Conservation (phyloP, 1,140 invertebrate genomes). For the Periplaneta americana region DNA sequence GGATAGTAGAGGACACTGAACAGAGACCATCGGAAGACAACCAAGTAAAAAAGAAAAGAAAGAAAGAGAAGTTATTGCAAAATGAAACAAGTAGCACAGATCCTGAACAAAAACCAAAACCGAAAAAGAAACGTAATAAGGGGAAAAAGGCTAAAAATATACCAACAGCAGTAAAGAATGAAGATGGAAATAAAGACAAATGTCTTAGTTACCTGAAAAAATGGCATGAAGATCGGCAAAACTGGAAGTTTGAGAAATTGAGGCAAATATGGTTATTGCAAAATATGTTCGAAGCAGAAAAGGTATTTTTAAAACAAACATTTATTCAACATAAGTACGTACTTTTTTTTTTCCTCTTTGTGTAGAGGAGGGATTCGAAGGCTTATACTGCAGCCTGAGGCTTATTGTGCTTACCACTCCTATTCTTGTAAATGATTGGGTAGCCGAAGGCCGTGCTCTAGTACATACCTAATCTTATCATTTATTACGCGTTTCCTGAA, state of each 20-base stretch:
- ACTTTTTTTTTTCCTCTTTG: too few species aligned
- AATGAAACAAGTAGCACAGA: neutral
- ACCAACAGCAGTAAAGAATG: neutral
- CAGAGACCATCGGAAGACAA: neutral
- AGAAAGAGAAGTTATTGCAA: neutral
- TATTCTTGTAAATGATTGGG: too few species aligned
- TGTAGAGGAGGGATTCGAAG: too few species aligned
- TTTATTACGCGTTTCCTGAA: too few species aligned
- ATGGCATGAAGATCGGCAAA: conserved; percentile 59
- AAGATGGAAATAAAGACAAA: neutral
- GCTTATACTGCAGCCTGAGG: too few species aligned
- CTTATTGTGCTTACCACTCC: too few species aligned
- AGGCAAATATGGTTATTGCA: conserved; percentile 68
- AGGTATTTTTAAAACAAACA: conserved; percentile 10
- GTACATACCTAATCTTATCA: too few species aligned
- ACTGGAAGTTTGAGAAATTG: conserved; percentile 74
- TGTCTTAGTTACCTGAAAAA: conserved; percentile 1
- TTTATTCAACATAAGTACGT: too few species aligned
- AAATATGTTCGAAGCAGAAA: conserved; percentile 52
- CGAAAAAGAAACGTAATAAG: conserved; percentile 2
- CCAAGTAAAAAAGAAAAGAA: neutral
- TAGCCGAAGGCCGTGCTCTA: too few species aligned
- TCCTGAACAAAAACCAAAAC: neutral
- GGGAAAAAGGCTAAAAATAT: neutral
- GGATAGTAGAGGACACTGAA: neutral